These are phyloP conservation scores for Solen grandis DNA, from an alignment of 1,140 invertebrate genomes.

Conservation along the genomic window DNA sequence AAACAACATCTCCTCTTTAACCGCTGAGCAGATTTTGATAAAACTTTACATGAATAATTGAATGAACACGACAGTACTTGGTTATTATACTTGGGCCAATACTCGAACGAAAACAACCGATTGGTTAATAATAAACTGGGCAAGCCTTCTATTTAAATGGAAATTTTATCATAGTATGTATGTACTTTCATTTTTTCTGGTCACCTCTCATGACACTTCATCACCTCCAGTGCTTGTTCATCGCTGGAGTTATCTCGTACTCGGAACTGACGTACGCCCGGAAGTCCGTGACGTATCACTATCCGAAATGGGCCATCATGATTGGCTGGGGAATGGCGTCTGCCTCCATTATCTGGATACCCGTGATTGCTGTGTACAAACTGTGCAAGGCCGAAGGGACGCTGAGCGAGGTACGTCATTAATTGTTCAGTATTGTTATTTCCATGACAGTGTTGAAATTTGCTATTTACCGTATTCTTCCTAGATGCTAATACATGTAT, in stretches of 20 bases:
- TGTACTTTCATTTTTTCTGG: no score
- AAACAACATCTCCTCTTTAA: no score
- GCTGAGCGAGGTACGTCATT: slow-evolving; percentile 70
- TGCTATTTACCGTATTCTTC: background rate
- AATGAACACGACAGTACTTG: no score
- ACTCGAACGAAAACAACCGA: no score
- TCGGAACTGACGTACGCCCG: slow-evolving; percentile 83
- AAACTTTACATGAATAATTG: no score
- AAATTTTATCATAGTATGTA: no score
- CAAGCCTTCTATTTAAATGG: no score
- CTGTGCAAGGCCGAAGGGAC: slow-evolving; percentile 62
- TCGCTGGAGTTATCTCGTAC: slow-evolving; percentile 83
- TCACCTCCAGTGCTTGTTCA: slow-evolving; percentile 84
- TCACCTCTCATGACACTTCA: no score
- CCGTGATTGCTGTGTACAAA: slow-evolving; percentile 66
- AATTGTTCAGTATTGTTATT: background rate
- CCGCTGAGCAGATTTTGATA: no score
- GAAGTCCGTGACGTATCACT: slow-evolving; percentile 63
- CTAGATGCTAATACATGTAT: background rate
- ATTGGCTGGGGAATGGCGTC: slow-evolving; percentile 74
- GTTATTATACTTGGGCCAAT: no score
- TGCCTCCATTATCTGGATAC: slow-evolving; percentile 72
- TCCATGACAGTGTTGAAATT: background rate
- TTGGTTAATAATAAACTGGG: no score
- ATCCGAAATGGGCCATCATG: slow-evolving; percentile 72